Conservation (phyloP, 2,797 vertebrate genomes). For the Gobionotothen gibberifrons region DNA sequence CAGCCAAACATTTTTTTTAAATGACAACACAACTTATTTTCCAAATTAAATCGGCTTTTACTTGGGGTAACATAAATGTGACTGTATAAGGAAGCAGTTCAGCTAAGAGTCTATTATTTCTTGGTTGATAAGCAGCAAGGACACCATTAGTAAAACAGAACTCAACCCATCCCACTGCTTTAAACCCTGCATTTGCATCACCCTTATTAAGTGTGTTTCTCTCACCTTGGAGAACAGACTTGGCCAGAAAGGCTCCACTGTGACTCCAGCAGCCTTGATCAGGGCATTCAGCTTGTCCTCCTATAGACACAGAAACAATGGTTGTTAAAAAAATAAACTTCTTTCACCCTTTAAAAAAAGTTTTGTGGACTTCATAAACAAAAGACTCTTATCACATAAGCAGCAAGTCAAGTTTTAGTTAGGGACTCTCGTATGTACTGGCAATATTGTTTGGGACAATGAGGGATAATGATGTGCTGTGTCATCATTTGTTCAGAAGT, state of each 20-base stretch:
- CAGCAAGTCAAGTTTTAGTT: rapidly evolving
- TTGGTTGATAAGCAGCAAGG: too few relatives aligned
- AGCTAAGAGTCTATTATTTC: too few relatives aligned
- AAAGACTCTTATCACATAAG: neutral
- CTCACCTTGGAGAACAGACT: conserved; percentile 96
- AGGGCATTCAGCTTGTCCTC: conserved; percentile 98
- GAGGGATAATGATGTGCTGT: neutral
- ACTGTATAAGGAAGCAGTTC: too few relatives aligned
- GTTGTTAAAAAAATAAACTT: neutral
- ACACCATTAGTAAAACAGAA: neutral
- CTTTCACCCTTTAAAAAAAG: neutral
- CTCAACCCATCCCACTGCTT: neutral
- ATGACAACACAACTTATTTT: too few relatives aligned
- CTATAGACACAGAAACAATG: conserved; percentile 71
- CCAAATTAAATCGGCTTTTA: too few relatives aligned
- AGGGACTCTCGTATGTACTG: neutral
- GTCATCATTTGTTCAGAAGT: neutral
- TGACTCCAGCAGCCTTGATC: conserved; percentile 95
- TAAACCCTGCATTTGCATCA: neutral
- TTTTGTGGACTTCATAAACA: neutral
- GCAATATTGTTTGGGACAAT: too few relatives aligned
- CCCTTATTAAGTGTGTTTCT: neutral
- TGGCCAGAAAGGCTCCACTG: conserved; percentile 97
- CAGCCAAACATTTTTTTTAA: too few relatives aligned
- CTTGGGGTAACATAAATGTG: too few relatives aligned